Evolutionary conservation across 1,140 invertebrate species (phyloP), one percentile per base, ranked within the genome.

Genomic region (Rhyzopertha dominica): DNA sequence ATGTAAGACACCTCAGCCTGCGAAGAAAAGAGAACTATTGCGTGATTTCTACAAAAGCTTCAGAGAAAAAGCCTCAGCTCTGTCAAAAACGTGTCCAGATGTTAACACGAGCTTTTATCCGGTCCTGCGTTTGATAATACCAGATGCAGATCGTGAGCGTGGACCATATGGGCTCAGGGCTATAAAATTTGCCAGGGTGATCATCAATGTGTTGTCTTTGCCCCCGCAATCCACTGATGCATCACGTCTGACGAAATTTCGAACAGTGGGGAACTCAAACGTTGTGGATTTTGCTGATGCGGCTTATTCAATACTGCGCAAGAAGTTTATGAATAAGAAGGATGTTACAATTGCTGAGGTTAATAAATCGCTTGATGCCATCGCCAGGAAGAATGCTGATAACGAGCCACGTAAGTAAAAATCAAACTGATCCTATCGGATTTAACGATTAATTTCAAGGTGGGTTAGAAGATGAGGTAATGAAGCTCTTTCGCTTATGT

Each of bases 241-340:
- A n/a, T 58, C 74, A 38, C 76, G 75, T 32, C 62, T 90, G 10
- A 62, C 74, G 2, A 78, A 84, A 59, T 53, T 16, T 32, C 34
- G 32, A 24, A 18, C 13, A 23, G 24, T n/a, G 8, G 83, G 77
- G 62, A 68, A 62, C 47, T 70, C 55, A 40, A 49, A 69, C 49
- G 64, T 67, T 19, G 75, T 74, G 8, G 85, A 92, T 68, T 90
- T 90, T 70, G 83, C 81, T 5, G 80, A 82, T 55, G 76, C 81
- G 14, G 78, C 85, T 4, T 84, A 77, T 62, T 74, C 68, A 57
- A 73, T 90, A 4, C 65, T 90, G n/a, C 72, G 75, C 52, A 78
- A 75, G 47, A 72, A 84, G 23, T 78, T 83, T 56, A 67, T 68
- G 0, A 49, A 47, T 16, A 68, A 71, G 44, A 44, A 38, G 40